Evolutionary conservation across 2,113 vertebrate species (phyloP), one percentile per base, ranked within the genome.

Genomic region (Spea multiplicata): DNA sequence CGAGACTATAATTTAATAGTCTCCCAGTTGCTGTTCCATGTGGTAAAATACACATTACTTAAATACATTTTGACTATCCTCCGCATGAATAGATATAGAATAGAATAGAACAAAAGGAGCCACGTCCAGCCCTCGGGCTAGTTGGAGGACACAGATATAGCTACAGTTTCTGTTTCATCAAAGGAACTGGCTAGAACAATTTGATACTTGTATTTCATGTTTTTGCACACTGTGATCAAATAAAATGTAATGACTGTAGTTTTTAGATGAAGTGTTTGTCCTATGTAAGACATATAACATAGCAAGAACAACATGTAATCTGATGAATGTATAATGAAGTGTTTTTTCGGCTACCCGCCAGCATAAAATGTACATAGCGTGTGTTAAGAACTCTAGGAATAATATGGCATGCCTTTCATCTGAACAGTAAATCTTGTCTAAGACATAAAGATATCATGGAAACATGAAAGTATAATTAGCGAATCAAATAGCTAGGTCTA

Each of bases 241-340:
- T 10, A 61, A 47, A 76, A 55, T n/a, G 14, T 46, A 52, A 44
- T 6, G 10, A 49, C 53, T 48, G 30, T 1, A 48, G 16, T 49
- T 17, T 17, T 17, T 69, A 17, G 6, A 8, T 8, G 16, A 47
- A 59, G 14, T 44, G 0, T 47, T 30, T 47, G 14, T 4, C 61
- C 52, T 47, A 44, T 49, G 17, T 30, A 3, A 66, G 30, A 52
- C 46, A 76, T 30, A 75, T 45, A 67, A 75, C 46, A 44, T 13
- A 13, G 17, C 6, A 61, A 57, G 75, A 70, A 49, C 75, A 59
- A 8, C 66, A 77, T n/a, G 13, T 69, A 76, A 57, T 66, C 48
- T 45, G 64, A 50, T 49, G 57, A 44, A 62, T 17, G 61, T 50
- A 66, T 66, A 77, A 70, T 77, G 44, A n/a, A 61, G 16, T 77